These are phyloP conservation scores for Megalurothrips usitatus DNA, from an alignment of 2,888 invertebrate genomes.

Conservation along the genomic window DNA sequence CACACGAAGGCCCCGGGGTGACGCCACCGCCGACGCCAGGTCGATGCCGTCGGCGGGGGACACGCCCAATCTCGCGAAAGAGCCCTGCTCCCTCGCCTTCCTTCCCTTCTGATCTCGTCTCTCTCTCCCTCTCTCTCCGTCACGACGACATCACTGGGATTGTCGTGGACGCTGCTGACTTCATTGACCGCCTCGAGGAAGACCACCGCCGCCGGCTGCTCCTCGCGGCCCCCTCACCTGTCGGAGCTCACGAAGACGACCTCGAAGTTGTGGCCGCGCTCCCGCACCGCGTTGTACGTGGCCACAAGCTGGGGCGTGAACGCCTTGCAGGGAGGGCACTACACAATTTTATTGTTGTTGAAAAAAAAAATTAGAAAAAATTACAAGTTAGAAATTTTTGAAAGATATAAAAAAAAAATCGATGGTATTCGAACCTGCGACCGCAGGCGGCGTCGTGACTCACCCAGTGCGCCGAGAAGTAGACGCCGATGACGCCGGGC, in stretches of 20 bases:
- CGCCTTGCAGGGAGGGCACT: constrained; percentile 84
- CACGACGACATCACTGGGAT: too few relatives aligned
- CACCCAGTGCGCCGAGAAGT: constrained; percentile 89
- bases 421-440: background rate
- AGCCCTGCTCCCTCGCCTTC: background rate
- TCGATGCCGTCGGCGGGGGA: too few relatives aligned
- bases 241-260: constrained; percentile 83
- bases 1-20: background rate
- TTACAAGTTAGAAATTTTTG: background rate
- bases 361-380: constrained; percentile 7
- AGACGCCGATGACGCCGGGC: constrained; percentile 67
- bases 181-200: too few relatives aligned
- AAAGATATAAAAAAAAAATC: background rate
- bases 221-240: too few relatives aligned
- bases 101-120: too few relatives aligned
- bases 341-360: too few relatives aligned
- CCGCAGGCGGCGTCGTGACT: constrained; percentile 42
- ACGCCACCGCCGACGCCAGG: too few relatives aligned
- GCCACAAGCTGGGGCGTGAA: constrained; percentile 74
- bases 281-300: constrained; percentile 66
- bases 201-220: too few relatives aligned
- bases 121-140: background rate
- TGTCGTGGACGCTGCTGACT: too few relatives aligned
- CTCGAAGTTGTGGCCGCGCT: constrained; percentile 67
- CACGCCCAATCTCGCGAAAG: too few relatives aligned